These are phyloP conservation scores for Thripadectes ignobilis DNA, from an alignment of 2,797 vertebrate genomes.

Conservation along the genomic window DNA sequence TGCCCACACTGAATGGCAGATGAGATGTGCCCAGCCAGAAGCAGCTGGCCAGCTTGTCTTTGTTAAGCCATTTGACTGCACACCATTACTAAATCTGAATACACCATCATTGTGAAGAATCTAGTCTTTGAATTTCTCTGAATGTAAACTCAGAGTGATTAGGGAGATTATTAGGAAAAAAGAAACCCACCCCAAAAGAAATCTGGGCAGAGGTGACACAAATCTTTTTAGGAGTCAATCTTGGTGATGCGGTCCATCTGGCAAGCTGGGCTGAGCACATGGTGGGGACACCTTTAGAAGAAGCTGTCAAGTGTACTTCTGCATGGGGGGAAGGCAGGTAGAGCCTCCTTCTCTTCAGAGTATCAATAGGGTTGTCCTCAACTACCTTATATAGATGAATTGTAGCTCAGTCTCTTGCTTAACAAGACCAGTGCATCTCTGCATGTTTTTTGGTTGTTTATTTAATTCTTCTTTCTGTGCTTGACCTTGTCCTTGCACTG, in stretches of 20 bases:
- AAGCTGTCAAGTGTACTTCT: background rate
- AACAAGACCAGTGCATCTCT: background rate
- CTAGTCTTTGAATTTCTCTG: background rate
- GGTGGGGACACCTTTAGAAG: background rate
- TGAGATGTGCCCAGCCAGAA: background rate
- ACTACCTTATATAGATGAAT: accelerated
- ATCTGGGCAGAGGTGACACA: background rate
- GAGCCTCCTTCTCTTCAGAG: background rate
- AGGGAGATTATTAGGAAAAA: background rate
- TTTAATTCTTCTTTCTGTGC: background rate
- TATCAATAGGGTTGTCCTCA: background rate
- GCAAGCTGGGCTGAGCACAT: background rate
- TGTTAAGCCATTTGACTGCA: background rate
- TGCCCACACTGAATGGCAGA: background rate
- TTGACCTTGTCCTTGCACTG: background rate
- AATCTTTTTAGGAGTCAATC: background rate
- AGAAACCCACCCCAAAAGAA: background rate
- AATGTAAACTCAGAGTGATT: background rate
- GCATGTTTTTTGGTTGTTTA: background rate
- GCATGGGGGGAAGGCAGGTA: background rate
- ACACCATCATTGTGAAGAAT: background rate
- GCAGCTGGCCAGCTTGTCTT: background rate
- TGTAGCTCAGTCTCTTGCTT: background rate
- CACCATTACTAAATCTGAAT: background rate
- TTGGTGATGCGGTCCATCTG: background rate